Evolutionary conservation across 2,113 vertebrate genomes (phyloP).

Genomic region (Semnornis frantzii): DNA sequence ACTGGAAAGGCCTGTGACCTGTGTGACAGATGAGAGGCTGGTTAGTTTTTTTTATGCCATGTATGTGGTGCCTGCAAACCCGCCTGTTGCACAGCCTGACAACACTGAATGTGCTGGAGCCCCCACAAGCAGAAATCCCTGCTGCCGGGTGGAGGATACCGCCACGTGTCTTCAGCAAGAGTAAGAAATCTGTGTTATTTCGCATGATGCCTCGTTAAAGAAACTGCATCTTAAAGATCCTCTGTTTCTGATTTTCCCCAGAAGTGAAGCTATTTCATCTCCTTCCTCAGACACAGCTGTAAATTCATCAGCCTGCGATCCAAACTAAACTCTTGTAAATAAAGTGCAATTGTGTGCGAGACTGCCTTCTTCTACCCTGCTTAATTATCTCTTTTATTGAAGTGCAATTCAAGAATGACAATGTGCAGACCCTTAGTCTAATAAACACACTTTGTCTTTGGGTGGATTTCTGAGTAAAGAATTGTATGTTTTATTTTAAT

Average conservation of each 20-base stretch:
- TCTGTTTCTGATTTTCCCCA: background rate
- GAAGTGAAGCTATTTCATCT: background rate
- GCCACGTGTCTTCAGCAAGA: fast-evolving
- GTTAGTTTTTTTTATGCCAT: slow-evolving; percentile 22
- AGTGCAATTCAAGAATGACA: slow-evolving; percentile 23
- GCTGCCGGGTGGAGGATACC: background rate
- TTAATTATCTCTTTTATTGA: slow-evolving; percentile 27
- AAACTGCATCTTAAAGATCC: background rate
- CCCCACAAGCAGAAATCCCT: background rate
- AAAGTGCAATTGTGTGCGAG: background rate
- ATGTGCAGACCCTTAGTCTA: slow-evolving; percentile 14
- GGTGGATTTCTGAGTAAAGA: slow-evolving; percentile 41
- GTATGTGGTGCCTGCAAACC: fast-evolving
- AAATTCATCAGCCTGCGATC: background rate
- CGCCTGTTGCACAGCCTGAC: background rate
- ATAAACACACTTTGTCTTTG: slow-evolving; percentile 21
- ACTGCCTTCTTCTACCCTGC: background rate
- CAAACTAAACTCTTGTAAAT: slow-evolving; percentile 31
- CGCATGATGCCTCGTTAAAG: background rate
- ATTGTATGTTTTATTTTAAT: slow-evolving; percentile 57
- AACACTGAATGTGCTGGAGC: fast-evolving
- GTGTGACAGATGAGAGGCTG: background rate
- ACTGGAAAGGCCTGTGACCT: slow-evolving; percentile 93
- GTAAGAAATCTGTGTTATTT: background rate
- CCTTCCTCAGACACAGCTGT: background rate